Evolutionary conservation across 2,797 vertebrate species (phyloP).

Genomic region (Holocentrus rufus): DNA sequence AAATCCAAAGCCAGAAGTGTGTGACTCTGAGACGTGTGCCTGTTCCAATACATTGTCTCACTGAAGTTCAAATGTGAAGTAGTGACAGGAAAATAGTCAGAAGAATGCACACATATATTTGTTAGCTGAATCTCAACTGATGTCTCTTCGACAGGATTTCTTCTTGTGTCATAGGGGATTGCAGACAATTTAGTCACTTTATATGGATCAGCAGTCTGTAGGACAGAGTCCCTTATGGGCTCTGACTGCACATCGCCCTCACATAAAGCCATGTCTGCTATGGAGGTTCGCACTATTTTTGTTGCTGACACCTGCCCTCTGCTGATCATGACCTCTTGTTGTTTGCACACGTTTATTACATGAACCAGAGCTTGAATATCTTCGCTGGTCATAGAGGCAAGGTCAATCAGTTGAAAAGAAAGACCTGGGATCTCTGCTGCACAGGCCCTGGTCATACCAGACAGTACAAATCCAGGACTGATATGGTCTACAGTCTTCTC

Average conservation of each 20-base stretch:
- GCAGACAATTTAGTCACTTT: conserved; percentile 75
- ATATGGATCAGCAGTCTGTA: conserved; percentile 85
- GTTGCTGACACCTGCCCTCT: conserved; percentile 77
- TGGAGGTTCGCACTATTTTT: conserved; percentile 74
- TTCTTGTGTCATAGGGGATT: conserved; percentile 37
- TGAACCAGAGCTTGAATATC: conserved; percentile 81
- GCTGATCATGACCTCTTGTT: conserved; percentile 84
- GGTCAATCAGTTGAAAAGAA: conserved; percentile 82
- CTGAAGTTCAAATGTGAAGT: conserved; percentile 80
- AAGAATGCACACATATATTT: conserved; percentile 86
- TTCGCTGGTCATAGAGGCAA: conserved; percentile 78
- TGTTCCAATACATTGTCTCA: conserved; percentile 85
- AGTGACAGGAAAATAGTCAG: conserved; percentile 88
- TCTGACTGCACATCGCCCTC: conserved; percentile 30
- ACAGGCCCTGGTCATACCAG: conserved; percentile 85
- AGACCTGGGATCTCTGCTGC: conserved; percentile 78
- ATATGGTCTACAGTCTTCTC: conserved; percentile 81
- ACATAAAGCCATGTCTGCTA: conserved; percentile 36
- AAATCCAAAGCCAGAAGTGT: conserved; percentile 86
- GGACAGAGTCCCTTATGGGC: conserved; percentile 62
- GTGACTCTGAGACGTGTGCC: conserved; percentile 77
- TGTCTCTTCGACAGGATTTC: conserved; percentile 46
- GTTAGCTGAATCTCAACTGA: conserved; percentile 82
- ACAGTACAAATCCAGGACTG: conserved; percentile 85
- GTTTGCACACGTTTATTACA: conserved; percentile 73